Evolutionary conservation across 1,140 invertebrate genomes (phyloP).

Genomic region (Sipha flava): DNA sequence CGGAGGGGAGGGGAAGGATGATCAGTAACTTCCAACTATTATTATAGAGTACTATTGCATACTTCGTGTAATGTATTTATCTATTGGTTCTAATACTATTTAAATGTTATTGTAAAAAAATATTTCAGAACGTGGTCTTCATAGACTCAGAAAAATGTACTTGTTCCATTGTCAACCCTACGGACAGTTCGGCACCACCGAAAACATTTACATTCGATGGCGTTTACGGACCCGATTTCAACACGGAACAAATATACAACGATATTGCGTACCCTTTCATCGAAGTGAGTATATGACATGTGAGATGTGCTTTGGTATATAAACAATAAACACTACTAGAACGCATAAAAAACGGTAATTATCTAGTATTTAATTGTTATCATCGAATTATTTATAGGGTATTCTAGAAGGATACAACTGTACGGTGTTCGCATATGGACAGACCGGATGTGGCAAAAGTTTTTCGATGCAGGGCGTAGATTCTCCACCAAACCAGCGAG

Average conservation of each 20-base stretch:
- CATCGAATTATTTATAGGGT: constrained; percentile 56
- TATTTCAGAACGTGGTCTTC: constrained; percentile 58
- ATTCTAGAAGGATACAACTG: constrained; percentile 81
- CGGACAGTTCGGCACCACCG: constrained; percentile 51
- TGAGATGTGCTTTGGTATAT: too few species aligned
- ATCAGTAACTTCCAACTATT: too few species aligned
- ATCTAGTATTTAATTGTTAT: too few species aligned
- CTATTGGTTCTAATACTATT: too few species aligned
- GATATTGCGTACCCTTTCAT: constrained; percentile 63
- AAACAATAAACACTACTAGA: too few species aligned
- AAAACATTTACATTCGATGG: constrained; percentile 72
- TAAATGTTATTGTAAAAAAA: too few species aligned
- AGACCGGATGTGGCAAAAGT: constrained; percentile 76
- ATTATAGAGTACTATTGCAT: too few species aligned
- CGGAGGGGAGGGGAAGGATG: too few species aligned
- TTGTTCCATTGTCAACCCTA: constrained; percentile 53
- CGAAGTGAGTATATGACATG: constrained; percentile 46
- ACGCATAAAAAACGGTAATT: too few species aligned
- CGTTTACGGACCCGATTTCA: constrained; percentile 47
- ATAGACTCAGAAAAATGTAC: constrained; percentile 55
- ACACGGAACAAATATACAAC: constrained; percentile 60
- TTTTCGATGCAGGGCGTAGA: constrained; percentile 72
- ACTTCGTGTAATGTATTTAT: too few species aligned
- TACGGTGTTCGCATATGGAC: constrained; percentile 80
- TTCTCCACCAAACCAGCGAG: constrained; percentile 50